Conservation (phyloP, 2,888 invertebrate genomes). For the Cynaeus angustus region DNA sequence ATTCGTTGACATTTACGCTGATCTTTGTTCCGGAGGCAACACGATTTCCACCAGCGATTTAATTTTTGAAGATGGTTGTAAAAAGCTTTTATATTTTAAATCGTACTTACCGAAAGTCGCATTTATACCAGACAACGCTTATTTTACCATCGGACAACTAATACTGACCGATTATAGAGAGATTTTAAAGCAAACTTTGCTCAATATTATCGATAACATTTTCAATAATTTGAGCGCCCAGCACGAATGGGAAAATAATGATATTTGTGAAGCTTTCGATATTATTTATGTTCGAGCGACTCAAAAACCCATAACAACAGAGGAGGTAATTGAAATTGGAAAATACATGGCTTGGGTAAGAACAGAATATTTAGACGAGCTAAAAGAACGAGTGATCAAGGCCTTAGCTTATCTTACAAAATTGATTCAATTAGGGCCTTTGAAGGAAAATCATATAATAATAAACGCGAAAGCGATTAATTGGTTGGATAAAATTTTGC, state of each 20-base stretch:
- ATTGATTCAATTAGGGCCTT: conserved; percentile 83
- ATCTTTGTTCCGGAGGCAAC: conserved; percentile 54
- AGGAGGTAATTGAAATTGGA: conserved; percentile 86
- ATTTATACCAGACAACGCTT: conserved; percentile 78
- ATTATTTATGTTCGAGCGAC: conserved; percentile 79
- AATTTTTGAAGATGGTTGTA: conserved; percentile 76
- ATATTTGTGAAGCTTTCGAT: conserved; percentile 82
- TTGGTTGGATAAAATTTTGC: conserved; percentile 86
- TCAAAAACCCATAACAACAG: conserved; percentile 83
- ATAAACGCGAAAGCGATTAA: conserved; percentile 86
- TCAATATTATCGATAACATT: conserved; percentile 75
- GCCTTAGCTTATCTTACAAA: conserved; percentile 79
- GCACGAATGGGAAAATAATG: conserved; percentile 79
- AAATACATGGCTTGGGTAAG: conserved; percentile 85
- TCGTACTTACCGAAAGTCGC: conserved; percentile 75
- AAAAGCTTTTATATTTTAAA: conserved; percentile 77
- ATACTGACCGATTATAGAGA: conserved; percentile 76
- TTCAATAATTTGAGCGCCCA: conserved; percentile 77
- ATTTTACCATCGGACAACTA: conserved; percentile 78
- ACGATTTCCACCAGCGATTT: conserved; percentile 67
- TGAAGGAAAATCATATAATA: conserved; percentile 82
- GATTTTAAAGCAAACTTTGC: conserved; percentile 75
- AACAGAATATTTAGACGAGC: conserved; percentile 78
- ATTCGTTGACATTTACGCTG: conserved; percentile 74
- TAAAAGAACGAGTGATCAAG: conserved; percentile 80